Percentiles rank a stretch among this genome's conserved stretches.
phyloP scores from a whole-genome alignment of 2,113 vertebrate genomes.

The Prietella phreatophila region DNA sequence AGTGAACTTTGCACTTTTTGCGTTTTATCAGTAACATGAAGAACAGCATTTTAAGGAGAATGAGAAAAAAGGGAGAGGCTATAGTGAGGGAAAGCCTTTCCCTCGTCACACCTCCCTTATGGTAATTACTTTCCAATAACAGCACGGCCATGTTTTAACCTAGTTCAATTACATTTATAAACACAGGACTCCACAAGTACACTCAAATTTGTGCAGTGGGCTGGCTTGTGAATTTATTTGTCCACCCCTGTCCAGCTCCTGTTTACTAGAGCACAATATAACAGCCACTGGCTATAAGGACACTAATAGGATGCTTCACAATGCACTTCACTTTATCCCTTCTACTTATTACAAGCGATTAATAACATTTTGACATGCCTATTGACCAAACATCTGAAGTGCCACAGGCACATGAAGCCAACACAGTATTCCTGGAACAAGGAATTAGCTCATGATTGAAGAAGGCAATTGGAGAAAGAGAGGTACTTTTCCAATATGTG shows the following conservation, averaged over 20 bases:
- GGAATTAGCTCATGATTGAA: constrained; percentile 37
- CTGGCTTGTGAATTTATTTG: constrained; percentile 2
- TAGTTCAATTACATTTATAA: not conserved
- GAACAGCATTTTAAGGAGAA: not conserved
- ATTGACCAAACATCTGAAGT: not conserved
- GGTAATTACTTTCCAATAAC: not conserved
- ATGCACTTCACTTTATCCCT: not conserved
- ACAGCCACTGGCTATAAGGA: not conserved
- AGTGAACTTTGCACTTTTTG: not conserved
- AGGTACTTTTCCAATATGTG: constrained; percentile 22
- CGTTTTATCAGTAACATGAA: not conserved
- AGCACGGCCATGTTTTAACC: too few relatives aligned
- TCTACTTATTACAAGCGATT: constrained; percentile 9
- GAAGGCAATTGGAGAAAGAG: constrained; percentile 36
- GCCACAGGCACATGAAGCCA: not conserved
- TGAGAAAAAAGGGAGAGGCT: not conserved
- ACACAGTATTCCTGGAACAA: not conserved
- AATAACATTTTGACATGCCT: constrained; percentile 20
- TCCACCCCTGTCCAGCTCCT: not conserved
- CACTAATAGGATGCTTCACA: constrained; percentile 15
- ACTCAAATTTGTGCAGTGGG: not conserved
- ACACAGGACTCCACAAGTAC: not conserved
- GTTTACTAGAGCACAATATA: not conserved
- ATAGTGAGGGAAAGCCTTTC: not conserved
- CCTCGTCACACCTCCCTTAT: not conserved